phyloP scores from a whole-genome alignment of 2,797 vertebrate genomes.

The Sebastes steindachneri region DNA sequence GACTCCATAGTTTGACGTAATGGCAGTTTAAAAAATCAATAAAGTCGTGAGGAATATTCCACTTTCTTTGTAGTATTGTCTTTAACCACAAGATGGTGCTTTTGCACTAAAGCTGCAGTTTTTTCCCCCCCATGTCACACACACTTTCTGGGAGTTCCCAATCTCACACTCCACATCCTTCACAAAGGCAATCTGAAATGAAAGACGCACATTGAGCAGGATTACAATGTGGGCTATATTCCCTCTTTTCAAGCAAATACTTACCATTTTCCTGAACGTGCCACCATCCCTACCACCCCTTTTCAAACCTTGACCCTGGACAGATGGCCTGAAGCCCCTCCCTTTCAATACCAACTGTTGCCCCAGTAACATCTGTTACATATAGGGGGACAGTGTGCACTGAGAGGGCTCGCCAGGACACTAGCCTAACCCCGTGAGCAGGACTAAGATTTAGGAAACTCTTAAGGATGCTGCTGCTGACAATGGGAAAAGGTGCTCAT shows the following conservation, averaged over 20 bases:
- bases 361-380: conserved; percentile 88
- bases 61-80: conserved; percentile 20
- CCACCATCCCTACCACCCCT: conserved; percentile 74
- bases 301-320: conserved; percentile 88
- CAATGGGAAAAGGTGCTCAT: conserved; percentile 10
- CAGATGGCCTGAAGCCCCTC: conserved; percentile 88
- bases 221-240: conserved; percentile 73
- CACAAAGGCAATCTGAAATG: conserved; percentile 58
- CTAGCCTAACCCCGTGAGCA: conserved; percentile 37
- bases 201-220: conserved; percentile 58
- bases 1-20: not conserved
- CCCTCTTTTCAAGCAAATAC: conserved; percentile 66
- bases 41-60: conserved; percentile 1
- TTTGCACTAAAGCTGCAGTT: conserved; percentile 17
- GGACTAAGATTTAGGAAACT: conserved; percentile 29
- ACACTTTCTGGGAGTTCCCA: conserved; percentile 27
- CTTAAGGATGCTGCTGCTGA: conserved; percentile 17
- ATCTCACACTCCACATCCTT: conserved; percentile 16
- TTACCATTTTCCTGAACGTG: conserved; percentile 76
- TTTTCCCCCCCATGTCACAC: not conserved
- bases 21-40: conserved; percentile 22
- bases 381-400: conserved; percentile 63
- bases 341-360: conserved; percentile 88
- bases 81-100: conserved; percentile 71
- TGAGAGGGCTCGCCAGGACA: conserved; percentile 57